A percentile compares a stretch with the other conserved stretches of the same genome.
These are phyloP conservation scores for Protomyctophum bolini DNA, from an alignment of 2,113 vertebrate species.

Conservation along the genomic window DNA sequence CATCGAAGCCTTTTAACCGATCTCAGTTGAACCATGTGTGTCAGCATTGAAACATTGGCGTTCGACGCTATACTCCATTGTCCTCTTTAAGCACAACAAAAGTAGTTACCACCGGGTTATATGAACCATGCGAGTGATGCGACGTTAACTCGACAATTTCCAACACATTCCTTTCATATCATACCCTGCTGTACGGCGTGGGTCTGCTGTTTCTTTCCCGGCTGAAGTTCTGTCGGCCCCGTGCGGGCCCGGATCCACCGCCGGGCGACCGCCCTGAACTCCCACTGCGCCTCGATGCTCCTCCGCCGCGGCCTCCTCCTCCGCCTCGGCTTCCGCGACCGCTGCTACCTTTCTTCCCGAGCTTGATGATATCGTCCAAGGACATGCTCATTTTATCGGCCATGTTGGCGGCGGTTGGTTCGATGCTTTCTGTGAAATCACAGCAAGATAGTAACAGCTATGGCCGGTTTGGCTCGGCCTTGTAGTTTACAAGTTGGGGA, in stretches of 20 bases:
- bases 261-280: slow-evolving; percentile 59
- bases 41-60: too few relatives aligned
- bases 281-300: slow-evolving; percentile 65
- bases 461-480: background rate
- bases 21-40: too few relatives aligned
- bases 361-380: slow-evolving; percentile 94
- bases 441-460: background rate
- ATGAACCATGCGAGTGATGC: too few relatives aligned
- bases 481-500: too few relatives aligned
- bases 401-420: slow-evolving; percentile 68
- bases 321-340: slow-evolving; percentile 48
- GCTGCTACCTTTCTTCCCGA: slow-evolving; percentile 82
- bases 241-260: slow-evolving; percentile 70
- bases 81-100: too few relatives aligned
- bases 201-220: slow-evolving; percentile 82
- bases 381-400: slow-evolving; percentile 97
- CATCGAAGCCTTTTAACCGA: too few relatives aligned
- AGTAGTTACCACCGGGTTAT: too few relatives aligned
- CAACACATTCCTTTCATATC: slow-evolving; percentile 44
- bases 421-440: background rate
- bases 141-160: slow-evolving; percentile 1
- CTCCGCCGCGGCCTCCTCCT: slow-evolving; percentile 60
- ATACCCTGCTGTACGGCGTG: slow-evolving; percentile 90
- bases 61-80: too few relatives aligned
- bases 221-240: slow-evolving; percentile 78